Conservation (phyloP, 2,113 vertebrate genomes). For the Seriola dumerili region DNA sequence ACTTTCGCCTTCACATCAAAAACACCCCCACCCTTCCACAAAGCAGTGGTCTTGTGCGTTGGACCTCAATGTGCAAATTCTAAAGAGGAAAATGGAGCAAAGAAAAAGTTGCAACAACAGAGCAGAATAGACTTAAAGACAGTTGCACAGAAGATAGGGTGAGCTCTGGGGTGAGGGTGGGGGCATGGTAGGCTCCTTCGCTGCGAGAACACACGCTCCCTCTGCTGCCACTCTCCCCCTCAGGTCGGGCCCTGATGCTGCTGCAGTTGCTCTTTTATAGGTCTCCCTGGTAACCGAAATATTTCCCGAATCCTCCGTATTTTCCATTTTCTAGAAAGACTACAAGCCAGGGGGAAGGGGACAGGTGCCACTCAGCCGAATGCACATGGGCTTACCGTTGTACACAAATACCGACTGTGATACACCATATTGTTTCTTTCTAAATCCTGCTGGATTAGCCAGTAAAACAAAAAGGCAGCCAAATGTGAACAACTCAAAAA, state of each 20-base stretch:
- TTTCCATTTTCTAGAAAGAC: constrained; percentile 72
- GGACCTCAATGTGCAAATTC: constrained; percentile 87
- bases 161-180: constrained; percentile 78
- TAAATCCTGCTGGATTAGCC: constrained; percentile 76
- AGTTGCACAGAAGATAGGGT: constrained; percentile 84
- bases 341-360: constrained; percentile 72
- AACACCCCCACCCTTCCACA: constrained; percentile 83
- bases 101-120: constrained; percentile 88
- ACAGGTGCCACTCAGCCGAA: constrained; percentile 78
- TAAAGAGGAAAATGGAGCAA: constrained; percentile 87
- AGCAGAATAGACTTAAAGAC: constrained; percentile 86
- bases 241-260: constrained; percentile 74
- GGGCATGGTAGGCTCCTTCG: constrained; percentile 62
- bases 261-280: constrained; percentile 86
- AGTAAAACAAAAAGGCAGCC: constrained; percentile 75
- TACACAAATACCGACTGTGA: constrained; percentile 77
- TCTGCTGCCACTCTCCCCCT: constrained; percentile 69
- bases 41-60: constrained; percentile 85
- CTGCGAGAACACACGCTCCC: constrained; percentile 72
- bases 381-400: constrained; percentile 77
- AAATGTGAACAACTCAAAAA: constrained; percentile 67
- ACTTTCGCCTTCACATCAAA: constrained; percentile 84
- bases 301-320: constrained; percentile 70
- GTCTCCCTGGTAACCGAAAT: constrained; percentile 82
- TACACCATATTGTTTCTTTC: constrained; percentile 75